phyloP scores from a whole-genome alignment of 2,888 invertebrate species.

The Dolomedes plantarius region DNA sequence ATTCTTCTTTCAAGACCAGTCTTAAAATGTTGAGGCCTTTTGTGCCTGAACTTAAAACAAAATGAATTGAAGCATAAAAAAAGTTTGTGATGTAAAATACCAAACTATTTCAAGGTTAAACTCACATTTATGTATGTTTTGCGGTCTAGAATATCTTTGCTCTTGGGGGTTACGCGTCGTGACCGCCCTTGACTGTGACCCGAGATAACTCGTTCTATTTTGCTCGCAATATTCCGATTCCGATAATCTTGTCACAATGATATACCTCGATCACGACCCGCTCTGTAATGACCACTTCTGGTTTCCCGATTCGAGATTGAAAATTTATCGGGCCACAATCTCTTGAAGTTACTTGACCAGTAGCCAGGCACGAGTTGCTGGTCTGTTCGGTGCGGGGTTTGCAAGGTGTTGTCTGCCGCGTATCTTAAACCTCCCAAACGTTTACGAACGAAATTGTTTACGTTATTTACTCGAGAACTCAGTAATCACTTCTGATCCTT shows the following conservation, averaged over 20 bases:
- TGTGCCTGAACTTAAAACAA: too few relatives aligned
- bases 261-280: slow-evolving; percentile 59
- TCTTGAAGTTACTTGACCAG: slow-evolving; percentile 51
- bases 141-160: background rate
- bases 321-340: slow-evolving; percentile 62
- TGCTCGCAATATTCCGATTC: slow-evolving; percentile 60
- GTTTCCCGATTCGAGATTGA: slow-evolving; percentile 47
- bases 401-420: slow-evolving; percentile 47
- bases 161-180: slow-evolving; percentile 6
- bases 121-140: too few relatives aligned
- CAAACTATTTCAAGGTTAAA: too few relatives aligned
- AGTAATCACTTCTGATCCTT: background rate
- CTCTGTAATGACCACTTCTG: slow-evolving; percentile 47
- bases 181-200: slow-evolving; percentile 59
- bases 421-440: slow-evolving; percentile 51
- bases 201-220: slow-evolving; percentile 25
- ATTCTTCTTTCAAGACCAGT: too few relatives aligned
- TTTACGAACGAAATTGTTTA: slow-evolving; percentile 61
- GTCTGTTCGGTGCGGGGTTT: slow-evolving; percentile 25
- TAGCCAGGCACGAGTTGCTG: slow-evolving; percentile 39
- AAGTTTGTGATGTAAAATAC: too few relatives aligned
- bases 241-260: slow-evolving; percentile 65
- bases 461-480: slow-evolving; percentile 15
- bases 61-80: too few relatives aligned
- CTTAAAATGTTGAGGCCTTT: too few relatives aligned